phyloP scores from a whole-genome alignment of 2,797 vertebrate genomes.

The Acrossocheilus fasciatus region DNA sequence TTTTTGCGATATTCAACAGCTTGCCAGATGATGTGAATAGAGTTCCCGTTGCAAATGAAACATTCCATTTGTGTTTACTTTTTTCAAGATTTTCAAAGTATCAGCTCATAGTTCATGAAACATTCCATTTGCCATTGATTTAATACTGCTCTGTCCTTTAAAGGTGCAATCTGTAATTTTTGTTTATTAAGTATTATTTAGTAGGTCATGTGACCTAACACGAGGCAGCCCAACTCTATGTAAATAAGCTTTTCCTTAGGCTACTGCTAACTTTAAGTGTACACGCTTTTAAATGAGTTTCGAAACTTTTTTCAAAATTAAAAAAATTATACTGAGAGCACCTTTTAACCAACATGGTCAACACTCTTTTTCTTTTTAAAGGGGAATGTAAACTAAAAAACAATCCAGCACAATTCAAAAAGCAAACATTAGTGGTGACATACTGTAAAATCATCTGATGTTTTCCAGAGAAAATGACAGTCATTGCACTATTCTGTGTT shows the following conservation, averaged over 20 bases:
- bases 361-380: not conserved
- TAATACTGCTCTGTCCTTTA: not conserved
- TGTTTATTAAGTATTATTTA: not conserved
- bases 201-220: not conserved
- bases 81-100: not conserved
- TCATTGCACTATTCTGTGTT: constrained; percentile 41
- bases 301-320: no score
- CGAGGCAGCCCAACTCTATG: not conserved
- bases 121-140: not conserved
- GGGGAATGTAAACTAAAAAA: constrained; percentile 8
- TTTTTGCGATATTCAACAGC: not conserved
- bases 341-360: not conserved
- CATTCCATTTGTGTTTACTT: not conserved
- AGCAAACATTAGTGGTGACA: not conserved
- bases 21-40: not conserved
- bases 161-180: not conserved
- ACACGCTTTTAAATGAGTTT: not conserved
- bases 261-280: not conserved
- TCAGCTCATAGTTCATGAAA: not conserved
- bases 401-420: constrained; percentile 3
- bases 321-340: not conserved
- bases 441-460: not conserved
- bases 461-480: constrained; percentile 19
- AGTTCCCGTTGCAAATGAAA: not conserved
- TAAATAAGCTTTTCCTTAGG: not conserved